These are phyloP conservation scores for human (Homo sapiens) DNA, from an alignment of 2,113 vertebrate species.

Conservation along the genomic window DNA sequence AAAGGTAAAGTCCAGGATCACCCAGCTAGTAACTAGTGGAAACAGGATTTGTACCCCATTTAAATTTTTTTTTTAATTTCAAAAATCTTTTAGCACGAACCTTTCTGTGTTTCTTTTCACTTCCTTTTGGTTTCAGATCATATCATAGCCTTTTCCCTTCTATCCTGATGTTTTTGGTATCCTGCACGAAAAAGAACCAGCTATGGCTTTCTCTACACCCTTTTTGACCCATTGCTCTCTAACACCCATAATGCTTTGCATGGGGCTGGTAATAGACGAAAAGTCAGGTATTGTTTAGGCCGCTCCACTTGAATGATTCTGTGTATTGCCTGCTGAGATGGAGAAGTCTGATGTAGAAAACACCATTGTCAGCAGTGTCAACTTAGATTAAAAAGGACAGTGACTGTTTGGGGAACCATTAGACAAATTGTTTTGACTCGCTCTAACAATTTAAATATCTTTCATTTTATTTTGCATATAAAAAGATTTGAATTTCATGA, in stretches of 20 bases:
- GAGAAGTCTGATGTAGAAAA: constrained; percentile 37
- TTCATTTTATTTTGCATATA: constrained; percentile 64
- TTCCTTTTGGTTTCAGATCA: background rate
- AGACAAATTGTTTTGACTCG: constrained; percentile 63
- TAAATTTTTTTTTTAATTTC: background rate
- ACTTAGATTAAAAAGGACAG: constrained; percentile 62
- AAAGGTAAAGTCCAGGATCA: background rate
- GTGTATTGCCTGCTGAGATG: background rate
- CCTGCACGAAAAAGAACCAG: background rate
- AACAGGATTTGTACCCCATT: background rate
- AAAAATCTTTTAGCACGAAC: background rate
- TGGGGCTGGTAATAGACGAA: background rate
- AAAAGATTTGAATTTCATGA: constrained; percentile 59
- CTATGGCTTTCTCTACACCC: background rate
- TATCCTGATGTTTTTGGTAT: background rate
- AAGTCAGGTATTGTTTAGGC: background rate
- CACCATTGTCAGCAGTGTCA: constrained; percentile 45
- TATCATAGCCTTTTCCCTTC: background rate
- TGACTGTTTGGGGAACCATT: constrained; percentile 40
- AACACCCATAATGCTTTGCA: background rate
- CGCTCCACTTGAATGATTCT: background rate
- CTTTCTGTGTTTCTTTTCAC: background rate
- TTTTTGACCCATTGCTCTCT: background rate
- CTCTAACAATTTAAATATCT: constrained; percentile 56
- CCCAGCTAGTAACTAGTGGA: background rate